A percentile compares a stretch with the other conserved stretches of the same genome.
Conservation (phyloP, 2,113 vertebrate genomes). For the Aptenodytes patagonicus region DNA sequence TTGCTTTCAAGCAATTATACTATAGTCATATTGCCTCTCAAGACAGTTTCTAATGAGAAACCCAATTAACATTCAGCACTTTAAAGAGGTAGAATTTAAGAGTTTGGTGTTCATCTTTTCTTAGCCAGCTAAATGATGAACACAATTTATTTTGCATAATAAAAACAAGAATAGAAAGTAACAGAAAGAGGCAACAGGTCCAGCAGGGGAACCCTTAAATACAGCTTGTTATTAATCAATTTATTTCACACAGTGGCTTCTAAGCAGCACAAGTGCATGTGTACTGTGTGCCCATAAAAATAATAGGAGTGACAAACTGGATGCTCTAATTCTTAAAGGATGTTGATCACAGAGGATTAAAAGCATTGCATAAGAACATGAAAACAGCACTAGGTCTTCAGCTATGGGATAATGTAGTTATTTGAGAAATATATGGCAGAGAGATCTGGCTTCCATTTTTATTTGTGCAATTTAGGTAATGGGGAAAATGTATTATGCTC, state of each 20-base stretch:
- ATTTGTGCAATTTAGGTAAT: not conserved
- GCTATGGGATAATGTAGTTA: not conserved
- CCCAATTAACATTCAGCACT: constrained; percentile 7
- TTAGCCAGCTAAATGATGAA: not conserved
- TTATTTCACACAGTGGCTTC: not conserved
- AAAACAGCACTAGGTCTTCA: not conserved
- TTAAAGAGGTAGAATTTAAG: not conserved
- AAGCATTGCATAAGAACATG: constrained; percentile 30
- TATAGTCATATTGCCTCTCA: constrained; percentile 17
- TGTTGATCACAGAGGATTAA: constrained; percentile 3
- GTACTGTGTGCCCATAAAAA: not conserved
- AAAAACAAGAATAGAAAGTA: not conserved
- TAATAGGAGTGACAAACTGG: not conserved
- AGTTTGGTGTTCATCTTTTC: not conserved
- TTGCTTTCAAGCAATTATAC: constrained; percentile 30
- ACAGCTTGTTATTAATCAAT: not conserved
- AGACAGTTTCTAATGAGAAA: constrained; percentile 19
- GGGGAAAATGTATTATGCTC: not conserved
- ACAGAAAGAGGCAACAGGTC: not conserved
- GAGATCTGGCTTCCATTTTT: not conserved
- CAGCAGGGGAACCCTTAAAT: not conserved
- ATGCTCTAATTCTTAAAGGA: constrained; percentile 27
- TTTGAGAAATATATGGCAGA: not conserved
- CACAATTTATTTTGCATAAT: not conserved
- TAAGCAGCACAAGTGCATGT: not conserved